Evolutionary conservation across 2,113 vertebrate species (phyloP).

Genomic region (Tylochromis polylepis): DNA sequence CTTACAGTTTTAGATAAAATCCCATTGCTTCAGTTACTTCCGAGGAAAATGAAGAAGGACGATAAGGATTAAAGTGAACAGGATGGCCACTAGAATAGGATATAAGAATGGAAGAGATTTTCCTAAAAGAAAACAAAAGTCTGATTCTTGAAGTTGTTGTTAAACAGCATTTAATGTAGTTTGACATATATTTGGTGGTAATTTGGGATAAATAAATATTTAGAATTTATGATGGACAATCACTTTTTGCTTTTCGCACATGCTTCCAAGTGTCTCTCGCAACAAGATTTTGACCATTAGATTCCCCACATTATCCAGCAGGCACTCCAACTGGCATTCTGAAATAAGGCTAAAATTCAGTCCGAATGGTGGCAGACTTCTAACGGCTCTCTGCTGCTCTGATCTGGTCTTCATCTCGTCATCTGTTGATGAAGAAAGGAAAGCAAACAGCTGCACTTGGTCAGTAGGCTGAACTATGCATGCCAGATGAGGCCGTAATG

Average conservation of each 20-base stretch:
- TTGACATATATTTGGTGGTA: background rate
- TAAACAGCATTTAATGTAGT: background rate
- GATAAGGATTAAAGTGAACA: background rate
- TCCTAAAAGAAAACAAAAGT: background rate
- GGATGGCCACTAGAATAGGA: background rate
- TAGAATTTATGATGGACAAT: background rate
- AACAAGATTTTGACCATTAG: background rate
- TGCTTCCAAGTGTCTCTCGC: background rate
- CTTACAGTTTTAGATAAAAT: background rate
- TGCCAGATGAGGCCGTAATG: conserved; percentile 20
- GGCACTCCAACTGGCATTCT: background rate
- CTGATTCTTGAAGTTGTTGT: background rate
- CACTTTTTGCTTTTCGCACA: background rate
- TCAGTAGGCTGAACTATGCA: background rate
- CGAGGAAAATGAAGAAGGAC: background rate
- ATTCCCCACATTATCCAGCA: background rate
- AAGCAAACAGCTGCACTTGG: background rate
- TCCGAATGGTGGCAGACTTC: background rate
- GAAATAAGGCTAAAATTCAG: background rate
- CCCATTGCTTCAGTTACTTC: background rate
- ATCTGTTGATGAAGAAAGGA: background rate
- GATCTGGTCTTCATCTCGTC: conserved; percentile 2
- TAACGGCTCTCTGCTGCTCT: background rate
- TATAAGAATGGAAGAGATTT: background rate
- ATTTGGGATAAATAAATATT: background rate